phyloP scores from a whole-genome alignment of 2,113 vertebrate genomes.

The Podarcis cretensis region DNA sequence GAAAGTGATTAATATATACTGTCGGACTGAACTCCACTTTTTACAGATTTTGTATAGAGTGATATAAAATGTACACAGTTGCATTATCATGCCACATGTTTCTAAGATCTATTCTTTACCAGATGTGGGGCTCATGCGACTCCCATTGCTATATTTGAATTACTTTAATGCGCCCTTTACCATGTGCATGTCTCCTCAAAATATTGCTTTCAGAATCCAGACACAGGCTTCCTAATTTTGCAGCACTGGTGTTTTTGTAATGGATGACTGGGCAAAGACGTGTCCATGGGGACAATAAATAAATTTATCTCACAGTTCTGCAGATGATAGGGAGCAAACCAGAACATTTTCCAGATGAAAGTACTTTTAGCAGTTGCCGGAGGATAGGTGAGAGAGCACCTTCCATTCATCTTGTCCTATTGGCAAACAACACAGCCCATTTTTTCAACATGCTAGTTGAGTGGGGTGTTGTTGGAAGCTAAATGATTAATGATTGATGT shows the following conservation, averaged over 20 bases:
- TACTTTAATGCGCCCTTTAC: not conserved
- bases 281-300: not conserved
- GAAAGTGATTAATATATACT: not conserved
- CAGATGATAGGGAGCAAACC: not conserved
- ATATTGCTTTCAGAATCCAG: not conserved
- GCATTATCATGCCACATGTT: not conserved
- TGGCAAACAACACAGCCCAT: not conserved
- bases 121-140: not conserved
- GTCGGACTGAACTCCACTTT: not conserved
- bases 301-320: not conserved
- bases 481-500: not conserved
- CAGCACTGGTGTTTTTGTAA: not conserved
- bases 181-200: not conserved
- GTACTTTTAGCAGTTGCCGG: not conserved
- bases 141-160: not conserved
- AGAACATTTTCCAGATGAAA: slow-evolving; percentile 13
- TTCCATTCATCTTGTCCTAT: not conserved
- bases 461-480: not conserved
- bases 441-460: not conserved
- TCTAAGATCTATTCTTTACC: not conserved
- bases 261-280: not conserved
- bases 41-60: not conserved
- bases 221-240: not conserved
- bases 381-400: not conserved
- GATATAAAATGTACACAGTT: not conserved